Conservation (phyloP, 53 echinoderm and acorn worm genomes). For the Luidia sarsii region DNA sequence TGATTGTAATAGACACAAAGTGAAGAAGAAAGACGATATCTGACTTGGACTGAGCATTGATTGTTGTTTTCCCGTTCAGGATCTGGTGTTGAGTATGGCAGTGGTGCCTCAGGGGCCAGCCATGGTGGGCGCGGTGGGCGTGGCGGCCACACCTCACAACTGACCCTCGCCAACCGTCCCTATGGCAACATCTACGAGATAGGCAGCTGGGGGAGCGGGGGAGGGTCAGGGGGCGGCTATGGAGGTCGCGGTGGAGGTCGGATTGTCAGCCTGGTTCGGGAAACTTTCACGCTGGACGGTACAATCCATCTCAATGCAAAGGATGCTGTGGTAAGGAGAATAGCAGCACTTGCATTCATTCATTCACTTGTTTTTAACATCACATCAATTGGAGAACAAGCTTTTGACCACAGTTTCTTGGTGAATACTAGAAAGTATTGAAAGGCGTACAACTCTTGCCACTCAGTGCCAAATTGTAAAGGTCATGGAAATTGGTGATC, state of each 20-base stretch:
- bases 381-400: no score
- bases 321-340: constrained; percentile 54
- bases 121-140: constrained; percentile 87
- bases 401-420: no score
- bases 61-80: constrained; percentile 45
- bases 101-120: constrained; percentile 83
- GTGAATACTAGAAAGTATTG: no score
- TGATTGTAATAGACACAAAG: no score
- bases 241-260: constrained; percentile 83
- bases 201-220: constrained; percentile 84
- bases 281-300: constrained; percentile 62
- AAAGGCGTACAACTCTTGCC: no score
- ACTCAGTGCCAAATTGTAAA: no score
- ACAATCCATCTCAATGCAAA: constrained; percentile 63
- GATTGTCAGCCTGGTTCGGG: constrained; percentile 34
- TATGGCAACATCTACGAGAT: constrained; percentile 76
- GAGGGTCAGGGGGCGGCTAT: constrained; percentile 65
- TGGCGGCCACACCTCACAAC: constrained; percentile 50
- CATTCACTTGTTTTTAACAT: no score
- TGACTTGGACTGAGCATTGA: no score
- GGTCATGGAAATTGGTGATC: no score
- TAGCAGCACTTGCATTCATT: no score
- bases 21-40: neutral
- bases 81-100: constrained; percentile 44
- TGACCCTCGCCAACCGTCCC: constrained; percentile 55